These are phyloP conservation scores for Chlorodrepanis virens DNA, from an alignment of 2,113 vertebrate genomes.

Conservation along the genomic window DNA sequence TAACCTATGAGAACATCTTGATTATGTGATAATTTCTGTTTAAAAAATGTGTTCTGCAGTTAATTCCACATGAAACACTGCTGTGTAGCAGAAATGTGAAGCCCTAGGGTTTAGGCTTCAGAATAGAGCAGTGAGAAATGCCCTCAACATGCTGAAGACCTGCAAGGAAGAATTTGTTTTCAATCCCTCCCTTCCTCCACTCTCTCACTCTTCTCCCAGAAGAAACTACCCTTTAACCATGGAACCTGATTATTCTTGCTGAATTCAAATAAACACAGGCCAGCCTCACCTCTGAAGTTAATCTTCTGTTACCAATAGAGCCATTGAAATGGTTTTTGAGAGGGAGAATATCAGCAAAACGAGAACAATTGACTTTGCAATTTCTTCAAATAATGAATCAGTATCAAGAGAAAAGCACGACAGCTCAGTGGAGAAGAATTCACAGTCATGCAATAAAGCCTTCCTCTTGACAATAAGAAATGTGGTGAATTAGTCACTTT, in stretches of 20 bases:
- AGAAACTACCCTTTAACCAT: not conserved
- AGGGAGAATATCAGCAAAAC: not conserved
- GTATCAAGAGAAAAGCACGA: not conserved
- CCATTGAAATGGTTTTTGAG: accelerated
- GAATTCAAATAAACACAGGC: not conserved
- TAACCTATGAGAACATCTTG: not conserved
- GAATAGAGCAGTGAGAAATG: not conserved
- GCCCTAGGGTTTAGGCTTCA: not conserved
- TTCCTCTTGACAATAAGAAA: not conserved
- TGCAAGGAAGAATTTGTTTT: not conserved
- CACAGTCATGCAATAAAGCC: not conserved
- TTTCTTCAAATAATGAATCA: not conserved
- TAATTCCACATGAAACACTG: not conserved
- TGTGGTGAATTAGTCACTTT: not conserved
- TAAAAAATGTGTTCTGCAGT: not conserved
- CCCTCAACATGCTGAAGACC: not conserved
- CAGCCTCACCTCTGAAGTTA: not conserved
- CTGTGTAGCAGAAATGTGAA: not conserved
- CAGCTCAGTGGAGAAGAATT: not conserved
- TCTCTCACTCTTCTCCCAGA: not conserved
- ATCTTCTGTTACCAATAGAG: not conserved
- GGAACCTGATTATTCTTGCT: not conserved
- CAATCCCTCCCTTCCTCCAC: accelerated
- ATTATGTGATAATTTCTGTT: not conserved
- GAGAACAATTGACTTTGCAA: not conserved